These are phyloP conservation scores for Plecturocebus donacophilus DNA, from an alignment of 2,113 vertebrate genomes.

Conservation along the genomic window DNA sequence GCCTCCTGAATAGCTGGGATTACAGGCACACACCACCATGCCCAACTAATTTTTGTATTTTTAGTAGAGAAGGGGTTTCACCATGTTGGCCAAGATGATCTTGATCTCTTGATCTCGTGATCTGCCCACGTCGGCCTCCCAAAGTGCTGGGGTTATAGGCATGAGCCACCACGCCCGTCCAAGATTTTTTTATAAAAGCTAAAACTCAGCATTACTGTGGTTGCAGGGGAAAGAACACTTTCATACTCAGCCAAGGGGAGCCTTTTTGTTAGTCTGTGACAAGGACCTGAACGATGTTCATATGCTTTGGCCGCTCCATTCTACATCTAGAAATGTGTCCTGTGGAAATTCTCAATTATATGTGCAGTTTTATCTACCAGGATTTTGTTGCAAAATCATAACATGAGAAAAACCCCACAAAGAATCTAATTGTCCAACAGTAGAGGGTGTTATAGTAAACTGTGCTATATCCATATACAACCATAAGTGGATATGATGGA, in stretches of 20 bases:
- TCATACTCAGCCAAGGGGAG: fast-evolving
- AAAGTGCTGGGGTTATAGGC: no score
- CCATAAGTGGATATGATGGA: not conserved
- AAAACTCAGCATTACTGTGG: not conserved
- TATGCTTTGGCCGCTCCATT: fast-evolving
- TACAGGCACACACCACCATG: no score
- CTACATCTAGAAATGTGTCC: not conserved
- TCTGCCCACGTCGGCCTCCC: no score
- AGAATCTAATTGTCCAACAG: not conserved
- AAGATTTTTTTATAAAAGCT: not conserved
- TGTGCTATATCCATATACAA: fast-evolving
- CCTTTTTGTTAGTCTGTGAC: fast-evolving
- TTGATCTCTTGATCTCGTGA: no score
- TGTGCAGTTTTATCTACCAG: not conserved
- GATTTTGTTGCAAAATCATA: not conserved
- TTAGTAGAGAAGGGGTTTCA: no score
- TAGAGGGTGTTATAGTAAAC: not conserved
- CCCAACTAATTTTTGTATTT: no score
- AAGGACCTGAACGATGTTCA: not conserved
- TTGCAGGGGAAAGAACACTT: not conserved
- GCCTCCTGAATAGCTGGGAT: no score
- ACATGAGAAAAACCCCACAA: not conserved
- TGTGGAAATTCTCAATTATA: not conserved
- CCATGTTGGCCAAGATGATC: no score
- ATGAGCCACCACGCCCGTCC: no score